Percentiles rank a stretch among this genome's conserved stretches.
Evolutionary conservation across 2,113 vertebrate species (phyloP).

Genomic region (Aphelocoma coerulescens): DNA sequence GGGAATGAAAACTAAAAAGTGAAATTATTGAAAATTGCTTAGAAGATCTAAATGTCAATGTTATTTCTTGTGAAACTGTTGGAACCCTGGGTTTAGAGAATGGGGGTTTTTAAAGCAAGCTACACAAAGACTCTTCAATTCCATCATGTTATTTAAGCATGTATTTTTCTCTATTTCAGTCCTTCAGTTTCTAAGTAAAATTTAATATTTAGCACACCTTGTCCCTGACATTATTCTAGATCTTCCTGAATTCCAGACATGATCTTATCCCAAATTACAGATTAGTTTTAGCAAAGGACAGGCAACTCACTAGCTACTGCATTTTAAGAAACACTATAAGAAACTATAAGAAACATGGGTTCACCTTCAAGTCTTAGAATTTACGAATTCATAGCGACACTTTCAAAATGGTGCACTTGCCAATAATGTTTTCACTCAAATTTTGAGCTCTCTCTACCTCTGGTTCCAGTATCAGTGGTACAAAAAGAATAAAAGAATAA

Average conservation of each 20-base stretch:
- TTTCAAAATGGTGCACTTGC: not conserved
- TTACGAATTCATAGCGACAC: not conserved
- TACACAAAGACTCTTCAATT: not conserved
- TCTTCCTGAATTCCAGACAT: slow-evolving; percentile 1
- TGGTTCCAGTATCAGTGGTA: not conserved
- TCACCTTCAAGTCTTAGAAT: not conserved
- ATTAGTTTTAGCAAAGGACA: not conserved
- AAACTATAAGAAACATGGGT: slow-evolving; percentile 11
- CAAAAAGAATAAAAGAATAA: slow-evolving; percentile 1
- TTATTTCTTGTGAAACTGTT: not conserved
- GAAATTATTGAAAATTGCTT: not conserved
- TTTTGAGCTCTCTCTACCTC: slow-evolving; percentile 2
- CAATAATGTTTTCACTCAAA: slow-evolving; percentile 40
- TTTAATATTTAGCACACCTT: not conserved
- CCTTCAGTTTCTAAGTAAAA: not conserved
- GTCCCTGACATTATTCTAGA: not conserved
- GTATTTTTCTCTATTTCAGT: not conserved
- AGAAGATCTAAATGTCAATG: not conserved
- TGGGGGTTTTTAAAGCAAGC: not conserved
- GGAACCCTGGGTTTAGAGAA: no score
- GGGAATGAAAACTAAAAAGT: not conserved
- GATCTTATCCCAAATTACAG: not conserved
- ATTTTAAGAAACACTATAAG: not conserved
- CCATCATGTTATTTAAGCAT: not conserved
- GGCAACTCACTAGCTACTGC: not conserved